A percentile compares a stretch with the other conserved stretches of the same genome.
phyloP scores from a whole-genome alignment of 2,797 vertebrate genomes.

The Enteromius mattozi region DNA sequence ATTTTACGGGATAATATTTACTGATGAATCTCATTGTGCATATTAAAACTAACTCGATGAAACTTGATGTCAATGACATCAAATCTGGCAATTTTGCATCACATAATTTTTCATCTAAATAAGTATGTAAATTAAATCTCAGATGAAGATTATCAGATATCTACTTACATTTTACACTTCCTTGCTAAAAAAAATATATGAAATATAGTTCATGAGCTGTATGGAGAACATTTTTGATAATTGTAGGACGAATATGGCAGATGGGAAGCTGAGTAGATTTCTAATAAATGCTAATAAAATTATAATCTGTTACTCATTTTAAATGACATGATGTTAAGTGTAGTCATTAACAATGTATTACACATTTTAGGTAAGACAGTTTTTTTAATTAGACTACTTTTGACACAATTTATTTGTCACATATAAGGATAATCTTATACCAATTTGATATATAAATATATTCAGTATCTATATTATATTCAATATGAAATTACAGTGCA shows the following conservation, averaged over 20 bases:
- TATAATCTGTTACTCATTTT: background rate
- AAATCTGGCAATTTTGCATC: background rate
- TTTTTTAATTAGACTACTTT: background rate
- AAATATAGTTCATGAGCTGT: background rate
- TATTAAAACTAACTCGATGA: background rate
- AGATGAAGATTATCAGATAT: background rate
- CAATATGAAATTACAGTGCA: no score
- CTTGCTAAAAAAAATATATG: background rate
- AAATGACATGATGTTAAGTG: background rate
- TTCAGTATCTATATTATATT: no score
- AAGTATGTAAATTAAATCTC: background rate
- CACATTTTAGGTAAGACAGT: background rate
- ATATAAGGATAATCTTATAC: background rate
- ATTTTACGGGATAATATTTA: background rate
- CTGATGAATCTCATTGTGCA: background rate
- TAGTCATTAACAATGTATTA: background rate
- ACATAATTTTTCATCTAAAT: background rate
- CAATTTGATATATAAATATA: background rate
- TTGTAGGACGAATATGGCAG: background rate
- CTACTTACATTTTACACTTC: background rate
- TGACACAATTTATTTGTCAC: background rate
- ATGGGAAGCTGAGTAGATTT: background rate
- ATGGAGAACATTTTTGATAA: background rate
- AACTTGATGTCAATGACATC: background rate
- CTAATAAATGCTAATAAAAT: background rate